Evolutionary conservation across 2,888 invertebrate genomes (phyloP).

Genomic region (Eurytoma californica): DNA sequence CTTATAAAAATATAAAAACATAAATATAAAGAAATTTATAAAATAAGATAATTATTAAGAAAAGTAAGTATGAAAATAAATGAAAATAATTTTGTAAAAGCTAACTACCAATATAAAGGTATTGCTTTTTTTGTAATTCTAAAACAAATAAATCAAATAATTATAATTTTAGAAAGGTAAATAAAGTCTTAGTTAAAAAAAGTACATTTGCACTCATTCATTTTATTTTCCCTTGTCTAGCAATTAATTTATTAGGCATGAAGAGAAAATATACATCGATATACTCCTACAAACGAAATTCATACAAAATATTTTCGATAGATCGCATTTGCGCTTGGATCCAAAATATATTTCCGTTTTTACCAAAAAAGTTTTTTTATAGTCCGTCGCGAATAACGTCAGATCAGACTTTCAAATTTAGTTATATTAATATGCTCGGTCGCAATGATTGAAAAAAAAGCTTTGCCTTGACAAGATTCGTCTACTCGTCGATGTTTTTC

Average conservation of each 20-base stretch:
- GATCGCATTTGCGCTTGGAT: constrained; percentile 43
- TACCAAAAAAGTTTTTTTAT: constrained; percentile 37
- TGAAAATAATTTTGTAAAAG: too few species aligned
- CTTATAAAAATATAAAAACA: too few species aligned
- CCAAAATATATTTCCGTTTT: constrained; percentile 46
- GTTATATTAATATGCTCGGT: constrained; percentile 29
- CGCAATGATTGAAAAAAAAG: constrained; percentile 37
- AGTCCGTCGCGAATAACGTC: constrained; percentile 38
- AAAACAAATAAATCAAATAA: constrained; percentile 13
- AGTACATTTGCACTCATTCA: not conserved
- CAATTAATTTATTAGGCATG: constrained; percentile 58
- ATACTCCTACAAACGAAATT: constrained; percentile 58
- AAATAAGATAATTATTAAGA: too few species aligned
- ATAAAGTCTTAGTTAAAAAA: constrained; percentile 50
- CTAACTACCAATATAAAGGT: too few species aligned
- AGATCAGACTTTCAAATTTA: constrained; percentile 37
- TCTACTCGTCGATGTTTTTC: constrained; percentile 33
- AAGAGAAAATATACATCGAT: constrained; percentile 57
- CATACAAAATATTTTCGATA: constrained; percentile 59
- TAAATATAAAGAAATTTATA: too few species aligned
- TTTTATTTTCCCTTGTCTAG: constrained; percentile 48
- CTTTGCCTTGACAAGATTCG: constrained; percentile 42
- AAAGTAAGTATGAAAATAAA: too few species aligned
- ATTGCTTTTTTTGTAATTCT: constrained; percentile 38
- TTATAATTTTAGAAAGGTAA: constrained; percentile 36